Base-by-base conservation (phyloP, 2,888 invertebrate genomes). In the Eupithecia dodoneata region DNA sequence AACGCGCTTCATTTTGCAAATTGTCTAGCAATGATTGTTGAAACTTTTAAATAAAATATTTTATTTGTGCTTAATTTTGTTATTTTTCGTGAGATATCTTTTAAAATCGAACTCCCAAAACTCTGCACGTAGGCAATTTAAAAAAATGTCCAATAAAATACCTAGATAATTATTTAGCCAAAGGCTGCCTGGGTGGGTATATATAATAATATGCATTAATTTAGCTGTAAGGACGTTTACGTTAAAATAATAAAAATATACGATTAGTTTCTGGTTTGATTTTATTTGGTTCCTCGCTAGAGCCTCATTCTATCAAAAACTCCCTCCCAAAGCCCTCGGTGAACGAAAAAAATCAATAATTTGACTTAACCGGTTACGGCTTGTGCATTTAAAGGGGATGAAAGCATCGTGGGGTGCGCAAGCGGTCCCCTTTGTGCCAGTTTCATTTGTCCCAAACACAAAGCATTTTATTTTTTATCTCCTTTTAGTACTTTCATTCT, bases 341-440 rank as follows among this genome's bases (percentile, higher is more conserved):
- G 13, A 69, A 45, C 42, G 47, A 42, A 52, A 72, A 79, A 76
- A 81, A 82, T 82, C 82, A 78, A 82, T 82, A 82, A 45, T 44
- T 74, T 69, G 67, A 75, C 74, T 44, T 69, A 83, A 79, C 81
- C 78, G 76, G 82, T 81, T 81, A 70, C 73, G 59, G 66, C 76
- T 77, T 71, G 73, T 76, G 77, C 70, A 74, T 75, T 66, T 73
- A 59, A 70, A 69, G 81, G 82, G 81, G 80, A 81, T 81, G 78
- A 75, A 78, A 79, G 59, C 69, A 13, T 44, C 75, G 75, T 74
- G 80, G 81, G 81, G 81, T 80, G 83, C 81, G 81, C 81, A 78
- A 63, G 82, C 80, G 72, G 75, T 73, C 72, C 76, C 78, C 15
- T 75, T 79, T 79, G 76, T 80, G 55, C 70, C 30, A 52, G 52